These are phyloP conservation scores for Rambutsinella grinnellia DNA, from an alignment of 2,888 invertebrate species.

Conservation along the genomic window DNA sequence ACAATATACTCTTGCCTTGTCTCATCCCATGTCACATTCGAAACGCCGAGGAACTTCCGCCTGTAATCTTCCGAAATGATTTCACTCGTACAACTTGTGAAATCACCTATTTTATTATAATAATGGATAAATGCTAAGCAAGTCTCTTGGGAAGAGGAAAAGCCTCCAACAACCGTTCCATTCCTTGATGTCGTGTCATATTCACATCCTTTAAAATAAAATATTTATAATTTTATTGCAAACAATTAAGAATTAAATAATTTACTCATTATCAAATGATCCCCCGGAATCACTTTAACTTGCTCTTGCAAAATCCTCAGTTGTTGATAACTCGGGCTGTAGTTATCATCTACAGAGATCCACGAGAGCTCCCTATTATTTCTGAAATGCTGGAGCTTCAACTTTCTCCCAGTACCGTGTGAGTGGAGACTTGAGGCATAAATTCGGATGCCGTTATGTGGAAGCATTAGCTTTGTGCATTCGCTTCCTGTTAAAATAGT, in stretches of 20 bases:
- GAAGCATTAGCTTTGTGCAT: conserved; percentile 27
- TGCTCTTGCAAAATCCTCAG: conserved; percentile 4
- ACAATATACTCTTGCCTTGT: conserved; percentile 10
- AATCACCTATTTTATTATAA: conserved; percentile 27
- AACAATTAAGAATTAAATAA: neutral
- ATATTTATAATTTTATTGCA: neutral
- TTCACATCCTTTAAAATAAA: conserved; percentile 12
- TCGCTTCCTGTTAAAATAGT: conserved; percentile 7
- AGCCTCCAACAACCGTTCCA: conserved; percentile 29
- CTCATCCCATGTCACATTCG: conserved; percentile 34
- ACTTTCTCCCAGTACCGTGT: conserved; percentile 12
- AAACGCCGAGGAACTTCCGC: conserved; percentile 28
- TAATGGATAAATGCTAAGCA: conserved; percentile 29
- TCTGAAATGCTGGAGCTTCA: conserved; percentile 32
- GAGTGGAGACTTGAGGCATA: conserved; percentile 22
- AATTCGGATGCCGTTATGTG: conserved; percentile 2
- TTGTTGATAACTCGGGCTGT: conserved; percentile 7
- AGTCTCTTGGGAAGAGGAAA: conserved; percentile 10
- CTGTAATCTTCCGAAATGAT: conserved; percentile 27
- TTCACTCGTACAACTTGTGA: conserved; percentile 25
- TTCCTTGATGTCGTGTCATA: conserved; percentile 31
- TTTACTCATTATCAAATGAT: conserved; percentile 27
- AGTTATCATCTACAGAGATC: conserved; percentile 21
- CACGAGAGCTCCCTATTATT: conserved; percentile 22
- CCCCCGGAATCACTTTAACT: conserved; percentile 8